phyloP scores from a whole-genome alignment of 23 tunicate genomes.

The Styela clava region DNA sequence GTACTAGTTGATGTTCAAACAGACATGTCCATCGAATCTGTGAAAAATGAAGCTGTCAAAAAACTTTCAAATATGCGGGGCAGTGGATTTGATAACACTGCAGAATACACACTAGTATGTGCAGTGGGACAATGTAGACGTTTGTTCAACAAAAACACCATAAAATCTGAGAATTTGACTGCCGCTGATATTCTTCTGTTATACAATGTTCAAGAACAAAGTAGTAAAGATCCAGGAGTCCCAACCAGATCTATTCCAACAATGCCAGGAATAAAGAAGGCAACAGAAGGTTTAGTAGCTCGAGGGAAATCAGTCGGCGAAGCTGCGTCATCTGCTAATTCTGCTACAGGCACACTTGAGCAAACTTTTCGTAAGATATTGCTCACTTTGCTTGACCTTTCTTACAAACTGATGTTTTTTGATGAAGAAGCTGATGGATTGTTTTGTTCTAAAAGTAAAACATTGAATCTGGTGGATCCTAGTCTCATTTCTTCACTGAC shows the following conservation, averaged over 20 bases:
- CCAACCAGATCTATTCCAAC: conserved; percentile 54
- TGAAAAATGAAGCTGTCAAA: conserved; percentile 64
- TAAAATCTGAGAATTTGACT: conserved; percentile 47
- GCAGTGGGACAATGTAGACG: conserved; percentile 27
- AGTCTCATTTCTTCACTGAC: conserved; percentile 28
- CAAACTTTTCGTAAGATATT: conserved; percentile 82
- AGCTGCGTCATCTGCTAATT: background rate
- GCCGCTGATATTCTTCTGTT: conserved; percentile 49
- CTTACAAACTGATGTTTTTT: conserved; percentile 88
- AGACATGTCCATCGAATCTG: conserved; percentile 57
- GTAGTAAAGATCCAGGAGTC: conserved; percentile 38
- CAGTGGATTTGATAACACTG: conserved; percentile 25
- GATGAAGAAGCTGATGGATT: conserved; percentile 39
- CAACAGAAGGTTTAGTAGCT: conserved; percentile 64
- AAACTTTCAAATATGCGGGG: conserved; percentile 41
- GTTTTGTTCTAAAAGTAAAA: background rate
- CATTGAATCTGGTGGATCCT: background rate
- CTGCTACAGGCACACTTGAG: conserved; percentile 54
- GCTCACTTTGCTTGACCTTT: conserved; percentile 81
- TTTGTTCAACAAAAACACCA: conserved; percentile 54
- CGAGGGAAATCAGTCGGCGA: background rate
- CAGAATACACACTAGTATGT: conserved; percentile 40
- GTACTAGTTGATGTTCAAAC: conserved; percentile 10
- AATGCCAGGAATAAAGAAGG: conserved; percentile 43
- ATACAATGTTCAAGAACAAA: conserved; percentile 33